These are phyloP conservation scores for Antennarius maculatus DNA, from an alignment of 2,797 vertebrate genomes.

Conservation along the genomic window DNA sequence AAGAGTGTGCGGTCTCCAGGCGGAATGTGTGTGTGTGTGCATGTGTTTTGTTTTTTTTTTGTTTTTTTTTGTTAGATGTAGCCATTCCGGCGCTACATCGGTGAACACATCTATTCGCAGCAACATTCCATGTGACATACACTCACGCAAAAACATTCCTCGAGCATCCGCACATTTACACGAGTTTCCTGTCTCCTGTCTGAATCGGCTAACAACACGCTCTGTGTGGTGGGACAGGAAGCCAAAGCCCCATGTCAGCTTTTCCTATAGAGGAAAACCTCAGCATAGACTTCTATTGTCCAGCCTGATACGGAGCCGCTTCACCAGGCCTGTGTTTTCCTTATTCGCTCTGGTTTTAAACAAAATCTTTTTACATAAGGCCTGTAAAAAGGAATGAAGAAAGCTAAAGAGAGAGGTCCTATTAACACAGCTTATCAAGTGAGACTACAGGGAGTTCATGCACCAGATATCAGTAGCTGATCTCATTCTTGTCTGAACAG, in stretches of 20 bases:
- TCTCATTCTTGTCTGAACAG: slow-evolving; percentile 54
- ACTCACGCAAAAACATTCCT: slow-evolving; percentile 74
- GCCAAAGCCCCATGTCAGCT: slow-evolving; percentile 76
- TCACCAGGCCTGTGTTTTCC: slow-evolving; percentile 68
- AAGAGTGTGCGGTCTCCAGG: slow-evolving; percentile 22
- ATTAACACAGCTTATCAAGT: slow-evolving; percentile 53
- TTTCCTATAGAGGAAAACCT: slow-evolving; percentile 77
- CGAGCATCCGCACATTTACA: slow-evolving; percentile 81
- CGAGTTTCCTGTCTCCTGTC: slow-evolving; percentile 76
- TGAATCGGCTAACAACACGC: slow-evolving; percentile 47
- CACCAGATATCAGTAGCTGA: slow-evolving; percentile 7
- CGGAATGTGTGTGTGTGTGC: slow-evolving; percentile 33
- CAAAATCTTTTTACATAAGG: slow-evolving; percentile 44
- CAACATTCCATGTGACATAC: slow-evolving; percentile 71
- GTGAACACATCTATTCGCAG: slow-evolving; percentile 60
- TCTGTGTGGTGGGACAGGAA: slow-evolving; percentile 72
- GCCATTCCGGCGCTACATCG: slow-evolving; percentile 67
- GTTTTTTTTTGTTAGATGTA: slow-evolving; percentile 43
- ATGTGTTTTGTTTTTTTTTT: too few relatives aligned
- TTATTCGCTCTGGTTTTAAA: slow-evolving; percentile 56
- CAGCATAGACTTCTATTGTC: slow-evolving; percentile 76
- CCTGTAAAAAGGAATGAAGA: slow-evolving; percentile 41
- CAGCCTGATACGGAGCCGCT: slow-evolving; percentile 53
- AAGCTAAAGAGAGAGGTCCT: slow-evolving; percentile 26
- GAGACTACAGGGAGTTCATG: slow-evolving; percentile 30